A percentile compares a stretch with the other conserved stretches of the same genome.
phyloP scores from a whole-genome alignment of 2,888 invertebrate genomes.

The Crematogaster levior region DNA sequence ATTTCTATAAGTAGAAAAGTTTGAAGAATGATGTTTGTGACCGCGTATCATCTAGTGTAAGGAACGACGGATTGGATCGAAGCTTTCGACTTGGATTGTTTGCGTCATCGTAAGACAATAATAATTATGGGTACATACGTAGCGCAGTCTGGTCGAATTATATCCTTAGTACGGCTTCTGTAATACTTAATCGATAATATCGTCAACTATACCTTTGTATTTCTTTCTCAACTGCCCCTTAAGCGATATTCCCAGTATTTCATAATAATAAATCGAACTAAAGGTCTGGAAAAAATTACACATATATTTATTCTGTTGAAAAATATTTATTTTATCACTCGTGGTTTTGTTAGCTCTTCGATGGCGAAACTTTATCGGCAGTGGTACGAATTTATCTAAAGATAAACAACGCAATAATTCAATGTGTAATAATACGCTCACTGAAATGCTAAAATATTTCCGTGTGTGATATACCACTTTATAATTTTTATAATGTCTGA shows the following conservation, averaged over 20 bases:
- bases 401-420: slow-evolving; percentile 5
- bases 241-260: slow-evolving; percentile 1
- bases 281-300: neutral
- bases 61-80: neutral
- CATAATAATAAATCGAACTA: neutral
- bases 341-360: neutral
- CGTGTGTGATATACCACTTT: neutral
- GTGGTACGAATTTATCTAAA: neutral
- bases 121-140: slow-evolving; percentile 65
- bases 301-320: neutral
- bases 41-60: neutral
- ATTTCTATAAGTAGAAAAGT: neutral
- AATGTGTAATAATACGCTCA: neutral
- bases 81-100: slow-evolving; percentile 43
- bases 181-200: slow-evolving; percentile 81
- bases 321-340: slow-evolving; percentile 14
- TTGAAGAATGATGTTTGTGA: neutral
- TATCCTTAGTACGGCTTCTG: slow-evolving; percentile 78
- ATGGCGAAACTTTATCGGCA: neutral
- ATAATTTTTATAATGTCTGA: neutral
- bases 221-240: slow-evolving; percentile 21
- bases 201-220: slow-evolving; percentile 60
- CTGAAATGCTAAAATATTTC: neutral
- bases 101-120: slow-evolving; percentile 50
- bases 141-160: slow-evolving; percentile 69